These are phyloP conservation scores for Centruroides sculpturatus DNA, from an alignment of 1,140 invertebrate genomes.

Conservation along the genomic window DNA sequence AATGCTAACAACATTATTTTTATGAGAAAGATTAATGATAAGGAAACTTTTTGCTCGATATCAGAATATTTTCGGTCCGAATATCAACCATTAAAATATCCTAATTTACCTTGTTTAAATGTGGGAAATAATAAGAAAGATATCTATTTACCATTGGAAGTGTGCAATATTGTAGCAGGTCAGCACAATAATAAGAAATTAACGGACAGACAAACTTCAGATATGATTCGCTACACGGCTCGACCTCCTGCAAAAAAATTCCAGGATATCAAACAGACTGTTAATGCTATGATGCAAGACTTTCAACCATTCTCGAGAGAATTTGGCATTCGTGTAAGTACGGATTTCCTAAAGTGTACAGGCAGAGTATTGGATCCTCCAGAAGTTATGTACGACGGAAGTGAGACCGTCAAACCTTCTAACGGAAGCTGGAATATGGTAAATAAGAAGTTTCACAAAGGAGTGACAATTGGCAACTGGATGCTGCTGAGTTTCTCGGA, in stretches of 20 bases:
- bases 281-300: not conserved
- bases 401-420: not conserved
- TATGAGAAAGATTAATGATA: no score
- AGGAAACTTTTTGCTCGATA: no score
- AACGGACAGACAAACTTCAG: constrained; percentile 1
- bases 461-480: not conserved
- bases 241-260: constrained; percentile 20
- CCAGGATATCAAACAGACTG: not conserved
- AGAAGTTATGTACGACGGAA: not conserved
- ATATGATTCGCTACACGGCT: constrained; percentile 21
- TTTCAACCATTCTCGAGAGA: constrained; percentile 16
- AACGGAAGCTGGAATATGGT: constrained; percentile 8
- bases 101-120: constrained; percentile 25
- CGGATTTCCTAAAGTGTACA: not conserved
- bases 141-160: constrained; percentile 25
- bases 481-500: constrained; percentile 1
- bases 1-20: no score
- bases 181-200: constrained; percentile 19
- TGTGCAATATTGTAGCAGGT: constrained; percentile 22
- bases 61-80: no score
- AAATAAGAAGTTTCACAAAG: constrained; percentile 1
- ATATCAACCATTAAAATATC: constrained; percentile 7
- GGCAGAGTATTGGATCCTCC: constrained; percentile 3
- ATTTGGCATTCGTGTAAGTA: constrained; percentile 19
- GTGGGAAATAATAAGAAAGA: constrained; percentile 17